Evolutionary conservation across 2,888 invertebrate genomes (phyloP), one percentile per base, ranked within the genome.

Genomic region (Bursaphelenchus okinawaensis): DNA sequence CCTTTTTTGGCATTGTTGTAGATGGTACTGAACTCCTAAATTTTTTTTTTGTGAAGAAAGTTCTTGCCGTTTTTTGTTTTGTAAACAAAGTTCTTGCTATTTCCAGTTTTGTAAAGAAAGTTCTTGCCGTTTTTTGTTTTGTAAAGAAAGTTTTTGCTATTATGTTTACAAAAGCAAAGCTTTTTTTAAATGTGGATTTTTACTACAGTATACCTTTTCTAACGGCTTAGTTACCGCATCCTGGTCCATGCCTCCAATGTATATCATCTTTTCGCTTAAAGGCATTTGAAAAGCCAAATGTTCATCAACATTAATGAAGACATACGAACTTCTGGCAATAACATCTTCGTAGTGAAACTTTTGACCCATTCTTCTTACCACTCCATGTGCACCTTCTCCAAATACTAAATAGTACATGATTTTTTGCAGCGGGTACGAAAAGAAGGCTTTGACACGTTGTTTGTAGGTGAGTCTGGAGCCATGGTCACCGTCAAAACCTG

Each of bases 1-100:
- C 67, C 67, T 16, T 31, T 28, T 23, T n/a, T 23, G n/a, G 67
- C 60, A 6, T 24, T 12, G n/a, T 67, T 51, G 52, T 54, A 19
- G 40, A 40, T 40, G 40, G 12, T n/a, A n/a, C n/a, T 40, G 40
- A 40, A 16, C 16, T 6, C n/a, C 40, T 40, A n/a, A 40, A 29
- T 16, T 16, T 40, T 16, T 29, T 16, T 40, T 40, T 40, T 40
- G 2, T 40, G 12, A 40, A 16, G 12, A n/a, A 3, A 40, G 6
- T n/a, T 40, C 7, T 40, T 16, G 31, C 8, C 31, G 12, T 40
- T 40, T 40, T 40, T 1, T 40, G 40, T 12, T 6, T 40, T 40
- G 40, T 40, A 40, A 4, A 40, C 40, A 6, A 40, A 40, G 3
- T 40, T 40, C 6, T 40, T n/a, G 40, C 40, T 6, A 8, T 31